Percentiles rank a stretch among this genome's conserved stretches.
phyloP scores from a whole-genome alignment of 2,888 invertebrate species.

The Harpagoxenus sublaevis region DNA sequence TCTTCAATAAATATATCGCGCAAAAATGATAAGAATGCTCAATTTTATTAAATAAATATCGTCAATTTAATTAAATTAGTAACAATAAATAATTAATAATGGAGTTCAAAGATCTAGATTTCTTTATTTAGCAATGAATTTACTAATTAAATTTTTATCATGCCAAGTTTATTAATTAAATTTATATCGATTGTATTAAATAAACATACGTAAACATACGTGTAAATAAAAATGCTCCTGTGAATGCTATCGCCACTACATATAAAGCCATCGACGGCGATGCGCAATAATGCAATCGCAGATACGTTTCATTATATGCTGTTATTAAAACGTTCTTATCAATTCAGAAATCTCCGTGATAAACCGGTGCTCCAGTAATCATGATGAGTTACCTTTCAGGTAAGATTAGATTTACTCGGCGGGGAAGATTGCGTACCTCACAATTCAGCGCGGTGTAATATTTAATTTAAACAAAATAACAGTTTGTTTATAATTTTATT shows the following conservation, averaged over 20 bases:
- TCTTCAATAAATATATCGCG: not conserved
- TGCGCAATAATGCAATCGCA: not conserved
- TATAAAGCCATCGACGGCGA: not conserved
- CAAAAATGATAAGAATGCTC: not conserved
- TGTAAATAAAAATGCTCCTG: not conserved
- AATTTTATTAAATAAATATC: not conserved
- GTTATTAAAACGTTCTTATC: slow-evolving; percentile 7
- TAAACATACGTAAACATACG: not conserved
- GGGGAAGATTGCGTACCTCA: not conserved
- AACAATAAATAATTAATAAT: not conserved
- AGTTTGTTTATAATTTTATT: not conserved
- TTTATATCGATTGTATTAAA: not conserved
- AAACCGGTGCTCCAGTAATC: not conserved
- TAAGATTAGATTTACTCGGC: not conserved
- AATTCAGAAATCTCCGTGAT: slow-evolving; percentile 2
- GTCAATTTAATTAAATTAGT: not conserved
- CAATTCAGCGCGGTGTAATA: not conserved
- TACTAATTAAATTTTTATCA: not conserved
- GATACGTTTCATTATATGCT: not conserved
- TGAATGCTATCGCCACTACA: not conserved
- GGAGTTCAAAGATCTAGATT: not conserved
- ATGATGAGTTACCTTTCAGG: slow-evolving; percentile 22
- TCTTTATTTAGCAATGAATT: not conserved
- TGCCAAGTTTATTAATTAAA: not conserved
- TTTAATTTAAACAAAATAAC: not conserved